Evolutionary conservation across 2,113 vertebrate genomes (phyloP).

Genomic region (Psophia crepitans): DNA sequence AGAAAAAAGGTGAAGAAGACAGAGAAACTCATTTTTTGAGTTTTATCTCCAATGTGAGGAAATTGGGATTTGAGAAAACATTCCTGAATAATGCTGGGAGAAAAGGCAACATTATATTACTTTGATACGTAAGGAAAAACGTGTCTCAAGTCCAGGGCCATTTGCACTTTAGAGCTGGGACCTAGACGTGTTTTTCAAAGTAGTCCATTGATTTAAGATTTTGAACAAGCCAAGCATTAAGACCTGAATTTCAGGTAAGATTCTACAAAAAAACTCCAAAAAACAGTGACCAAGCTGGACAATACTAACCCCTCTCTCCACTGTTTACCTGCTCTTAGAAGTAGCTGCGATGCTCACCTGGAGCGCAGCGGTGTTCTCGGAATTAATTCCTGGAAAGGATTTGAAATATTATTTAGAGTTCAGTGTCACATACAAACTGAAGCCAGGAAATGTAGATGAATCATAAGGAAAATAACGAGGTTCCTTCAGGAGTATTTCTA

Average conservation of each 20-base stretch:
- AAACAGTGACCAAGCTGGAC: not conserved
- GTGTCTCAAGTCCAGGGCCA: not conserved
- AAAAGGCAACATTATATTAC: not conserved
- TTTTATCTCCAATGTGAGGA: not conserved
- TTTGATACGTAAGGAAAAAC: not conserved
- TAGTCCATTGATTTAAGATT: not conserved
- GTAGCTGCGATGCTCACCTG: not conserved
- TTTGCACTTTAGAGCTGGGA: not conserved
- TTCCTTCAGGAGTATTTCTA: not conserved
- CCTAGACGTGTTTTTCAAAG: not conserved
- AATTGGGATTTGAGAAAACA: not conserved
- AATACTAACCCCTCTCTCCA: not conserved
- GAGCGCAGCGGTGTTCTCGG: not conserved
- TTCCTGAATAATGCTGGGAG: not conserved
- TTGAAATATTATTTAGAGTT: not conserved
- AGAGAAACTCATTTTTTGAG: not conserved
- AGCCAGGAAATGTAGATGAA: not conserved
- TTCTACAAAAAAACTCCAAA: not conserved
- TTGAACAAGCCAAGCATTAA: not conserved
- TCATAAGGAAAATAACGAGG: not conserved
- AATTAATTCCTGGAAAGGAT: not conserved
- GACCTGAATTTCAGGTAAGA: not conserved
- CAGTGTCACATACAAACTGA: not conserved
- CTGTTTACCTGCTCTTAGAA: not conserved
- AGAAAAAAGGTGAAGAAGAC: not conserved